phyloP scores from a whole-genome alignment of 2,797 vertebrate genomes.

The Siniperca undulata region DNA sequence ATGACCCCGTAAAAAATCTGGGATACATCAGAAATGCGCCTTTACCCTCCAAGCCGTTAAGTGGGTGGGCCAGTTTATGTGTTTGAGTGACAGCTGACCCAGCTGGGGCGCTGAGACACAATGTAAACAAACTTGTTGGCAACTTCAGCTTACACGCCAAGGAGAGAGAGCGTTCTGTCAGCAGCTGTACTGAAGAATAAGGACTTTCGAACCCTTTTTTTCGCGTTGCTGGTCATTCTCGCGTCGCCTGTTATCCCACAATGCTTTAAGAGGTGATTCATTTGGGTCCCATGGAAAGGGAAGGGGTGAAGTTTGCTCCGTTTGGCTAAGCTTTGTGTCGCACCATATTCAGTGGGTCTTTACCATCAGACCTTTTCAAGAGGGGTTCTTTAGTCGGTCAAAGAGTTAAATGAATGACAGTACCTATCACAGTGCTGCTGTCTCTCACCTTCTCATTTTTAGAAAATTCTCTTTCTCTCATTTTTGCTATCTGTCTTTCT shows the following conservation, averaged over 20 bases:
- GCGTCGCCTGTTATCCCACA: neutral
- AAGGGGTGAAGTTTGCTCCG: neutral
- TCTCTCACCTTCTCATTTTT: neutral
- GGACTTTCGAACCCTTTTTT: no score
- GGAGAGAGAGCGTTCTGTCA: neutral
- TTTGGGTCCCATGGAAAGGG: neutral
- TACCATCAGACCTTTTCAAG: neutral
- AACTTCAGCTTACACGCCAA: neutral
- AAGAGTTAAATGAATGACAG: neutral
- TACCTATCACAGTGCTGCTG: neutral
- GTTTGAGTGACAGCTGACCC: slow-evolving; percentile 5
- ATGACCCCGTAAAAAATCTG: neutral
- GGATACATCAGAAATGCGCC: neutral
- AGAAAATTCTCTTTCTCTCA: neutral
- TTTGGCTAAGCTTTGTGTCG: no score
- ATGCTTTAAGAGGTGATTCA: neutral
- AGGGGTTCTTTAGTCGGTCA: neutral
- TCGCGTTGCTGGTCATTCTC: neutral
- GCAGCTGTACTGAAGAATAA: neutral
- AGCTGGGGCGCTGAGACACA: neutral
- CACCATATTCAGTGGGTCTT: neutral
- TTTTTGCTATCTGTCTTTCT: neutral
- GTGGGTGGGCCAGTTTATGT: neutral
- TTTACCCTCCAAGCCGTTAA: neutral
- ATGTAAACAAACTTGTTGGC: neutral